These are phyloP conservation scores for Labroides dimidiatus DNA, from an alignment of 2,797 vertebrate genomes.

Conservation along the genomic window DNA sequence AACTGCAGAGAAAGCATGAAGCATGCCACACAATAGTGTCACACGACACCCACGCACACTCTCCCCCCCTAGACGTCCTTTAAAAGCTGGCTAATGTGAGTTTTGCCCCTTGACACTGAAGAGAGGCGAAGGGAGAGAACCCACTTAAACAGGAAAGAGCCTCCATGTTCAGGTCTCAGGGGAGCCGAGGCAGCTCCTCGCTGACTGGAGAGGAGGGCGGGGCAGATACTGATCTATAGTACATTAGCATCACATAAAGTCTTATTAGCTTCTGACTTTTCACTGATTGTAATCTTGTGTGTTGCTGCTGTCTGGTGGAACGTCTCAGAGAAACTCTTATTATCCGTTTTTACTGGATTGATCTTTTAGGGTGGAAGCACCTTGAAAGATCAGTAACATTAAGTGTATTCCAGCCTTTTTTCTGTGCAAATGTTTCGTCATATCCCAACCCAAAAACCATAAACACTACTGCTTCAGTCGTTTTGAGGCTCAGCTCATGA, in stretches of 20 bases:
- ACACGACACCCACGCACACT: slow-evolving; percentile 2
- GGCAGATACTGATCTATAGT: slow-evolving; percentile 23
- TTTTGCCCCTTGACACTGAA: slow-evolving; percentile 42
- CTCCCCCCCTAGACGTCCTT: slow-evolving; percentile 29
- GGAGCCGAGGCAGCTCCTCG: slow-evolving; percentile 15
- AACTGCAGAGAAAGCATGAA: not conserved
- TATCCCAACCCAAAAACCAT: not conserved
- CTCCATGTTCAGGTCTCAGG: slow-evolving; percentile 18
- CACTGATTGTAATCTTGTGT: slow-evolving; percentile 9
- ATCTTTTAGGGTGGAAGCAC: not conserved
- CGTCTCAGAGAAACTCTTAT: not conserved
- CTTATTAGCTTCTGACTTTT: slow-evolving; percentile 12
- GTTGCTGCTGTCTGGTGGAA: not conserved
- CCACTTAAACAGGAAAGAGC: slow-evolving; percentile 33
- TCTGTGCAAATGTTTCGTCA: too few species aligned
- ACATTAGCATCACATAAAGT: slow-evolving; percentile 20
- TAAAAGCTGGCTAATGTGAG: slow-evolving; percentile 53
- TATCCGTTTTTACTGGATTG: slow-evolving; percentile 2
- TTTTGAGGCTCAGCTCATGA: not conserved
- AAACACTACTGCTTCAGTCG: not conserved
- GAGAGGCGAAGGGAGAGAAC: not conserved
- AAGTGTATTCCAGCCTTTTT: not conserved
- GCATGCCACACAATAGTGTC: slow-evolving; percentile 1
- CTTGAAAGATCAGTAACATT: not conserved
- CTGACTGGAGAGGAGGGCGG: slow-evolving; percentile 16